phyloP scores from a whole-genome alignment of 1,140 invertebrate genomes.

The Tribolium madens region DNA sequence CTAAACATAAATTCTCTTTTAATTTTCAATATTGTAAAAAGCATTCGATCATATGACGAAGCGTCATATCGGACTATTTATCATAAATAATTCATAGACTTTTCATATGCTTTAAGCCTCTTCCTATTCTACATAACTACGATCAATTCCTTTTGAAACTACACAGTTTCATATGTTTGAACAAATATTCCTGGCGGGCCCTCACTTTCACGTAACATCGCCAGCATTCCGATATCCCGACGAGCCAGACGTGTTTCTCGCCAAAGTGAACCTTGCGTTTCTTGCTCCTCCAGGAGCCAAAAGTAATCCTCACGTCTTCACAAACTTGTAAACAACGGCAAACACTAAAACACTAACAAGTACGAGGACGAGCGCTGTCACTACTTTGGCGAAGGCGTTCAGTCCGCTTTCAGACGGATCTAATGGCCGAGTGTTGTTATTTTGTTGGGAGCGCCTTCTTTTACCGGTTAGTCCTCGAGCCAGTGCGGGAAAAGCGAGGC shows the following conservation, averaged over 20 bases:
- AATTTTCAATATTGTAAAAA: not conserved
- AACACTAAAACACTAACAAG: constrained; percentile 80
- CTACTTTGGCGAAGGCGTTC: constrained; percentile 78
- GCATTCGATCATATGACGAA: not conserved
- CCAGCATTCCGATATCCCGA: constrained; percentile 42
- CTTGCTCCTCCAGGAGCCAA: constrained; percentile 70
- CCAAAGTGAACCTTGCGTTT: constrained; percentile 51
- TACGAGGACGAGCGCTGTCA: constrained; percentile 78
- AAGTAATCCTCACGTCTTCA: constrained; percentile 81
- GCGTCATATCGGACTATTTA: not conserved
- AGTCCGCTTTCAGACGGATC: constrained; percentile 74
- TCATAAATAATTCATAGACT: constrained; percentile 5
- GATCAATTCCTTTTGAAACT: constrained; percentile 16
- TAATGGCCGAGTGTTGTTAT: constrained; percentile 68
- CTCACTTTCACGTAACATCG: constrained; percentile 37
- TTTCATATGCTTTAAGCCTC: not conserved
- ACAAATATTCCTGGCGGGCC: not conserved
- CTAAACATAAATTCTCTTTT: not conserved
- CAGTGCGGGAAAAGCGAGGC: constrained; percentile 78
- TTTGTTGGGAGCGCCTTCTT: constrained; percentile 70
- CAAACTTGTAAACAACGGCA: constrained; percentile 81
- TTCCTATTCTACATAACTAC: constrained; percentile 11
- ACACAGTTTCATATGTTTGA: constrained; percentile 9
- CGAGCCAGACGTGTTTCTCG: constrained; percentile 46
- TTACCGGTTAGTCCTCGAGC: constrained; percentile 77